These are phyloP conservation scores for Microctenopoma lineatum DNA, from an alignment of 2,797 vertebrate genomes.

Conservation along the genomic window DNA sequence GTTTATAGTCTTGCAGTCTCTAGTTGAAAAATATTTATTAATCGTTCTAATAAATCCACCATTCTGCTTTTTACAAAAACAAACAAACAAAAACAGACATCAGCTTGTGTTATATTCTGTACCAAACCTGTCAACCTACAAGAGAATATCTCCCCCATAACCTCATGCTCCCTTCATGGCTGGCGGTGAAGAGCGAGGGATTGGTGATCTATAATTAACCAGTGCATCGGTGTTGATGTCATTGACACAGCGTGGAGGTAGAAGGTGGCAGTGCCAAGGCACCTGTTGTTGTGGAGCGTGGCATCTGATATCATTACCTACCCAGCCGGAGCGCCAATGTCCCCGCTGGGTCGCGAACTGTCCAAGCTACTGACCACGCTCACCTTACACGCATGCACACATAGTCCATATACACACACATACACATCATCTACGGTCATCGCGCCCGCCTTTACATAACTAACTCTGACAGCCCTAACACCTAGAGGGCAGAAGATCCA, in stretches of 20 bases:
- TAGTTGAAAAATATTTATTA: background rate
- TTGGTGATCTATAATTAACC: slow-evolving; percentile 99
- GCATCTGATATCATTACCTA: slow-evolving; percentile 99
- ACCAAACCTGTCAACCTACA: slow-evolving; percentile 38
- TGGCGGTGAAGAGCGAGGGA: slow-evolving; percentile 86
- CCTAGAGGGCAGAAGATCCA: slow-evolving; percentile 74
- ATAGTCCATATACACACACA: slow-evolving; percentile 25
- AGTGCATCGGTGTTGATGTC: slow-evolving; percentile 97
- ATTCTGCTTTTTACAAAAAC: background rate
- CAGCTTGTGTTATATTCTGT: slow-evolving; percentile 38
- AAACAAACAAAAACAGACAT: background rate
- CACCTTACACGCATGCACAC: slow-evolving; percentile 65
- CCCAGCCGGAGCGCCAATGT: slow-evolving; percentile 95
- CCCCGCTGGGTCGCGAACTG: slow-evolving; percentile 98
- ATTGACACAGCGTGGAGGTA: slow-evolving; percentile 98
- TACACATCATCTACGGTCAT: slow-evolving; percentile 57
- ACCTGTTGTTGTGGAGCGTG: slow-evolving; percentile 99
- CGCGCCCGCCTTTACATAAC: slow-evolving; percentile 76
- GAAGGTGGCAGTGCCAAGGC: slow-evolving; percentile 97
- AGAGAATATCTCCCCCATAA: slow-evolving; percentile 44
- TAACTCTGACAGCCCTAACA: slow-evolving; percentile 62
- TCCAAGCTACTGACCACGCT: slow-evolving; percentile 85
- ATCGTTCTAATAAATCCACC: background rate
- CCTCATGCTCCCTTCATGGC: slow-evolving; percentile 76
- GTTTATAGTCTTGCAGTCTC: background rate